Evolutionary conservation across 2,888 invertebrate genomes (phyloP).

Genomic region (Spilarctia lutea): DNA sequence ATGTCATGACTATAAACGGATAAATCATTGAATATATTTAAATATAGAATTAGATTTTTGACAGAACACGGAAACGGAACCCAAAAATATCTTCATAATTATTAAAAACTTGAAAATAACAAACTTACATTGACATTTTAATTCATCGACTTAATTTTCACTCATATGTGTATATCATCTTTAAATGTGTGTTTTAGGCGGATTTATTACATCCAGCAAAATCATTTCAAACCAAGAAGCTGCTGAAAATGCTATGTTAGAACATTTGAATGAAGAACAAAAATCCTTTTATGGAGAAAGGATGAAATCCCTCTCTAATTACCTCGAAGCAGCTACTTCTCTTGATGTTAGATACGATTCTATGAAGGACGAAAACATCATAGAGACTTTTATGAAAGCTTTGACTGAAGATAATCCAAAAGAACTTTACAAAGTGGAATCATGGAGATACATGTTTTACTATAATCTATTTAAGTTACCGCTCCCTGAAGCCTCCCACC

Average conservation of each 20-base stretch:
- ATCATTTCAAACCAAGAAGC: slow-evolving; percentile 88
- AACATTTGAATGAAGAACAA: slow-evolving; percentile 88
- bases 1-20: too few relatives aligned
- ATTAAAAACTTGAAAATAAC: not conserved
- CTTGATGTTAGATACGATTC: slow-evolving; percentile 77
- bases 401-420: slow-evolving; percentile 87
- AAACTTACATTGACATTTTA: not conserved
- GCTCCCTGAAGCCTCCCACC: slow-evolving; percentile 84
- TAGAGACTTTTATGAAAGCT: slow-evolving; percentile 88
- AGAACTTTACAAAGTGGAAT: slow-evolving; percentile 89
- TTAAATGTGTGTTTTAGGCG: slow-evolving; percentile 81
- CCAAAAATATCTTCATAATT: too few relatives aligned
- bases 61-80: too few relatives aligned
- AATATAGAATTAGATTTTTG: too few relatives aligned
- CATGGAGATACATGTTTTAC: slow-evolving; percentile 89
- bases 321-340: slow-evolving; percentile 80
- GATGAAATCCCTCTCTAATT: slow-evolving; percentile 88
- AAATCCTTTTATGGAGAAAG: slow-evolving; percentile 88
- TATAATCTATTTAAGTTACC: slow-evolving; percentile 88
- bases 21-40: too few relatives aligned
- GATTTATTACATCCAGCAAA: slow-evolving; percentile 90
- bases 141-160: not conserved
- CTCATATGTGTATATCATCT: not conserved
- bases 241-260: slow-evolving; percentile 88
- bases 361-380: slow-evolving; percentile 84